Conservation (phyloP, 2,888 invertebrate genomes). For the Idaea aversata region DNA sequence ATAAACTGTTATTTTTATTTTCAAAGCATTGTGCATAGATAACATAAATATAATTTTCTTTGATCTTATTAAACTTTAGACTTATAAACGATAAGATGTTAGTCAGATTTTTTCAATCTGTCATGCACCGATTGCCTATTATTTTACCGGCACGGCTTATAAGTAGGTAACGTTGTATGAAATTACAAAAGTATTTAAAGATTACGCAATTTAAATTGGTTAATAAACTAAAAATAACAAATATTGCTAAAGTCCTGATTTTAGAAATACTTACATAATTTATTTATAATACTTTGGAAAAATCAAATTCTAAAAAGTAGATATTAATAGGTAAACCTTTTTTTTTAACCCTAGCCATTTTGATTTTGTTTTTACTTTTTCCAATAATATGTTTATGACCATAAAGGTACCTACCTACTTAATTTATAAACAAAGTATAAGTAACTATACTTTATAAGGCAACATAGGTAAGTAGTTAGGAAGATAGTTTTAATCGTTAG, state of each 20-base stretch:
- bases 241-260: background rate
- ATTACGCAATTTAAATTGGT: background rate
- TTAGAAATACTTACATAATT: background rate
- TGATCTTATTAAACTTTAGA: background rate
- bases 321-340: background rate
- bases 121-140: background rate
- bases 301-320: background rate
- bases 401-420: no score
- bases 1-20: background rate
- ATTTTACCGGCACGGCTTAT: background rate
- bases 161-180: background rate
- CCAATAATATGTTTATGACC: no score
- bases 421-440: no score
- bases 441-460: no score
- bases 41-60: background rate
- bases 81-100: background rate
- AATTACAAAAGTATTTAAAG: conserved; percentile 11
- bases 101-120: background rate
- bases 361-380: background rate
- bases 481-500: background rate
- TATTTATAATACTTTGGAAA: background rate
- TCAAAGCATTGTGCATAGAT: background rate
- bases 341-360: background rate
- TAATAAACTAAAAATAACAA: background rate
- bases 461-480: background rate